Evolutionary conservation across 2,113 vertebrate genomes (phyloP), one percentile per base, ranked within the genome.

Genomic region (Leptocoma aspasia): DNA sequence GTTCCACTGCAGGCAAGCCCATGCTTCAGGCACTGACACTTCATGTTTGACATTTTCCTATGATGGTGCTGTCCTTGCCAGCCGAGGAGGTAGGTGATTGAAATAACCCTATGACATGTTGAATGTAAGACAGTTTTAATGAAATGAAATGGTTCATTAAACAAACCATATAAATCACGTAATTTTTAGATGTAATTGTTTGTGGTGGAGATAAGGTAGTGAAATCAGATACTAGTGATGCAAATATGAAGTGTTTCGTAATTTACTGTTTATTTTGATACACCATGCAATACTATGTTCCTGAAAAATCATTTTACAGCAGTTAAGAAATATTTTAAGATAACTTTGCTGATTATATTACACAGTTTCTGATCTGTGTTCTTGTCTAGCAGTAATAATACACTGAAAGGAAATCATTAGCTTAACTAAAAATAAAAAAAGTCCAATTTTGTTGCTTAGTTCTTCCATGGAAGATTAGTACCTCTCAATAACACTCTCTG

Each of bases 1-100:
- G 97, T 99, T 99, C 87, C 99, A 99, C 97, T 99, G 99, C 94
- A 98, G 98, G 45, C 99, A 99, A 95, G 99, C 99, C 66, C 99
- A 99, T 83, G 90, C 95, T 66, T 97, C 98, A 13, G 98, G 99
- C 92, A 98, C 98, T 2, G 99, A 99, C 88, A 98, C 98, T 27
- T 99, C 99, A 21, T 99, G 99, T 60, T 97, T 99, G 77, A 61
- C 98, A 14, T 99, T 99, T 88, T 99, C 99, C 41, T 99, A 99
- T 35, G 98, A 99, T 53, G 99, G 99, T 27, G 97, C 96, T 45
- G 98, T 97, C 53, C 98, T 99, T 37, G 99, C 99, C 30, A 99
- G 99, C 94, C 98, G 99, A 41, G 99, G 99, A 98, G 99, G 99
- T 99, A 97, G 77, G 98, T 97, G 65, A 21, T 31, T 42, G 63